These are phyloP conservation scores for Peromyscus polionotus DNA, from an alignment of 2,113 vertebrate species.

Conservation along the genomic window DNA sequence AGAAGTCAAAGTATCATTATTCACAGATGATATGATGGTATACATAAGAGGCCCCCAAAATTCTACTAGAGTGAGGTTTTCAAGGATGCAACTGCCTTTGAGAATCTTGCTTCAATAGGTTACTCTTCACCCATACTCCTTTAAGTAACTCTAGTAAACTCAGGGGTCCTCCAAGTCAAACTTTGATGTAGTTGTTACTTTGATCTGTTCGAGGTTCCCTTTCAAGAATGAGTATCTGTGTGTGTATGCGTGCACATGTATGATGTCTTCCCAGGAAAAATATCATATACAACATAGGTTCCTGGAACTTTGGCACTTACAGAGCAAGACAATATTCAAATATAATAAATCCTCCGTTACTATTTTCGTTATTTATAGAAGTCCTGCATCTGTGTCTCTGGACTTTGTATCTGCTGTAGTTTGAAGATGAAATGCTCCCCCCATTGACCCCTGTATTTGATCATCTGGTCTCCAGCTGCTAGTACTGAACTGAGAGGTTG, in stretches of 20 bases:
- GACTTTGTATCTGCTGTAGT: neutral
- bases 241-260: neutral
- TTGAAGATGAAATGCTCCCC: neutral
- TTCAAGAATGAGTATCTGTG: neutral
- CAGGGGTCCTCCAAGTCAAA: neutral
- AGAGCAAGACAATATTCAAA: neutral
- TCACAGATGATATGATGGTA: neutral
- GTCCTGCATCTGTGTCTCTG: neutral
- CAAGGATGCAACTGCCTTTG: neutral
- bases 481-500: neutral
- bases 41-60: neutral
- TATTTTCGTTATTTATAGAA: neutral
- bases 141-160: neutral
- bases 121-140: neutral
- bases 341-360: neutral
- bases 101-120: neutral
- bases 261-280: neutral
- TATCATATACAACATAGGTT: neutral
- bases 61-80: neutral
- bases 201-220: neutral
- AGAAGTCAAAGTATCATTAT: neutral
- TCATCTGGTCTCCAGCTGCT: neutral
- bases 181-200: neutral
- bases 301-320: neutral
- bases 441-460: neutral